A percentile compares a stretch with the other conserved stretches of the same genome.
phyloP scores from a whole-genome alignment of 2,113 vertebrate species.

The Setophaga kirtlandii region DNA sequence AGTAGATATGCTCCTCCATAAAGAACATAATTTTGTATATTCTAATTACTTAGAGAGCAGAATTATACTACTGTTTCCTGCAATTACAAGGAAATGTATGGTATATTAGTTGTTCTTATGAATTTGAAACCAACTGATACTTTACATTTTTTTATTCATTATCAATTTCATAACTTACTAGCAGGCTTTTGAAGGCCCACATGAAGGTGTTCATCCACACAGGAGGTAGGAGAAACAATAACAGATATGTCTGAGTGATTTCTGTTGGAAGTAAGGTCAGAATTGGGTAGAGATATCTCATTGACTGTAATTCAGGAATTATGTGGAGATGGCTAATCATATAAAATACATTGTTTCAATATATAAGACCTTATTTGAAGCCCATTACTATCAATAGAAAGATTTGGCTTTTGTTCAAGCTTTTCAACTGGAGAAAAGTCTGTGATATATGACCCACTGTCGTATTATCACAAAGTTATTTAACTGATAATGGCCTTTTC shows the following conservation, averaged over 20 bases:
- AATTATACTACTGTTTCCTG: conserved; percentile 41
- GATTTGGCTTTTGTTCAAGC: not conserved
- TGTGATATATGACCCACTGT: not conserved
- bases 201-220: not conserved
- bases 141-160: not conserved
- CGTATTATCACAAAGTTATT: conserved; percentile 7
- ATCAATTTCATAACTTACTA: not conserved
- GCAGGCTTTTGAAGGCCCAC: not conserved
- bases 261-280: not conserved
- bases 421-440: conserved; percentile 12
- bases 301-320: not conserved
- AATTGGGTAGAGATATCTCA: not conserved
- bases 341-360: not conserved
- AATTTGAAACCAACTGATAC: conserved; percentile 27
- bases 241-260: not conserved
- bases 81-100: conserved; percentile 21
- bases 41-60: conserved; percentile 39
- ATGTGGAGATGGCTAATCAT: not conserved
- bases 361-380: not conserved
- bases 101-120: conserved; percentile 17
- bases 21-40: not conserved
- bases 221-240: not conserved
- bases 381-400: not conserved
- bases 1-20: not conserved
- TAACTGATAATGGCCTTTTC: not conserved